Base-by-base conservation (phyloP, 2,888 invertebrate species). In the Drosophila histrio region DNA sequence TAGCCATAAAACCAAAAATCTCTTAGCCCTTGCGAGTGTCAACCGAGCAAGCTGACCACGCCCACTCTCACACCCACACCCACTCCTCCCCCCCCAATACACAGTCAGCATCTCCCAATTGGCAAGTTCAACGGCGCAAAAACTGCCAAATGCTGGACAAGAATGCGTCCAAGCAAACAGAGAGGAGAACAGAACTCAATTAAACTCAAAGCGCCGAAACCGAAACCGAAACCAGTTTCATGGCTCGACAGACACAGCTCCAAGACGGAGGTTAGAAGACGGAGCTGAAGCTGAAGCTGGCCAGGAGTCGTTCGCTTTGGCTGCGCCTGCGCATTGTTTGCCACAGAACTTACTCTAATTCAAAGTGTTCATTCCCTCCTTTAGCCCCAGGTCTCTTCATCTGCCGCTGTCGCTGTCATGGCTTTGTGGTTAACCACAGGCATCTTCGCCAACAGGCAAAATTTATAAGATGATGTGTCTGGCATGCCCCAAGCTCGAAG, bases 381-480 rank as follows among this genome's bases (percentile, higher is more conserved):
- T 8, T 15, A 17, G 7, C 28, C 11, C 36, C 19, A 15, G 11
- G 21, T 30, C 44, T 6, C 22, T 15, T 3, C 0, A 19, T n/a
- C 15, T 26, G 5, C 6, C 11, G 8, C 9, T 44, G 54, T 13
- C n/a, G 17, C 17, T 28, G 43, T 36, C 64, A 49, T 53, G 65
- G 47, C 62, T 61, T 47, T 82, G 82, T 61, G 86, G 82, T 69
- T 79, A 85, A 82, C 82, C 82, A 79, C 86, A 79, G 86, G 86
- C 85, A 82, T 81, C 79, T 83, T 61, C 38, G 61, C 57, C 72
- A 77, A 81, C 85, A 56, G 84, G 79, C 63, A 67, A 71, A 85
- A 82, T 85, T 85, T 82, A 85, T 82, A 85, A 82, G 86, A 85
- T 85, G 83, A 86, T 86, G 80, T 86, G 86, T 66, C 64, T 66